Conservation (phyloP, 2,888 invertebrate genomes). For the Saturnia pavonia region DNA sequence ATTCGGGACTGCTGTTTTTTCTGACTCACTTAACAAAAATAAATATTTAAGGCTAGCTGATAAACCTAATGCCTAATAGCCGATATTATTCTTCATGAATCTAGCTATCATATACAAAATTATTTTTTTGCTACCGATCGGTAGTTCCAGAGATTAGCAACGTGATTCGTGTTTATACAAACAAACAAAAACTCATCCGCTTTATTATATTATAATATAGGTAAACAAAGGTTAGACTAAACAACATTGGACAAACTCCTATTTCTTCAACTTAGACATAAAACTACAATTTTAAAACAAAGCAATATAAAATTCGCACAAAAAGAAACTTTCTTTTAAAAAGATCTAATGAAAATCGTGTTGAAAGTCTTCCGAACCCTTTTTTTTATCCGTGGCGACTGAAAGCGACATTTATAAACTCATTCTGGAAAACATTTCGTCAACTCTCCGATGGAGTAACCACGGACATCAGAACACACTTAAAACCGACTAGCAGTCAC, state of each 20-base stretch:
- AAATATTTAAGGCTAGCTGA: too few relatives aligned
- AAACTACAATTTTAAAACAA: background rate
- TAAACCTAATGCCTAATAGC: too few relatives aligned
- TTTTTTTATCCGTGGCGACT: conserved; percentile 3
- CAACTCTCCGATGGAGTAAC: conserved; percentile 9
- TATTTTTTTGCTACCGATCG: too few relatives aligned
- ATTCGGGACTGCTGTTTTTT: too few relatives aligned
- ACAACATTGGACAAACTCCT: background rate
- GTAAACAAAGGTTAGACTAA: background rate
- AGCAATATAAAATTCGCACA: background rate
- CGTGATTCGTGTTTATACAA: too few relatives aligned
- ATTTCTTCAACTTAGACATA: background rate
- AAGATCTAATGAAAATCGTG: conserved; percentile 7
- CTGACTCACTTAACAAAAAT: too few relatives aligned
- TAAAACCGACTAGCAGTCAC: background rate
- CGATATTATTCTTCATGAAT: too few relatives aligned
- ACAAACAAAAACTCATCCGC: too few relatives aligned
- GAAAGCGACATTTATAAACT: conserved; percentile 8
- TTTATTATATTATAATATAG: too few relatives aligned
- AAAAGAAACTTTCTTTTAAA: conserved; percentile 5
- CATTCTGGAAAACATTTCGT: conserved; percentile 10
- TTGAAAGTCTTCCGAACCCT: conserved; percentile 2
- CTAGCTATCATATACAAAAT: too few relatives aligned
- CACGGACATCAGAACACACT: conserved; percentile 13
- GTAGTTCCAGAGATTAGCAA: too few relatives aligned